Evolutionary conservation across 2,888 invertebrate genomes (phyloP).

Genomic region (Acanthosepion esculentum): DNA sequence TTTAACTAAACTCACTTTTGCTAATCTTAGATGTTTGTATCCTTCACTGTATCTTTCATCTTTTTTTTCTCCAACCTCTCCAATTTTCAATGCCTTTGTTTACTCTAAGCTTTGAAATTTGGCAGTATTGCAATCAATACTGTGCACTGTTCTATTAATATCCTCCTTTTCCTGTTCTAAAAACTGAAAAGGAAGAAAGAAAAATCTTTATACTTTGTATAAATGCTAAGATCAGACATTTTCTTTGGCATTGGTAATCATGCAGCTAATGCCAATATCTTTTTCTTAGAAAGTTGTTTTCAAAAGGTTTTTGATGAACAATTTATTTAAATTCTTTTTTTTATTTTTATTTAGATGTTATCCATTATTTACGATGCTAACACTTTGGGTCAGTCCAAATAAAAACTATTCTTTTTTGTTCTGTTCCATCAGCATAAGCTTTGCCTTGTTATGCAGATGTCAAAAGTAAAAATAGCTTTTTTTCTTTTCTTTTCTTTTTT

Average conservation of each 20-base stretch:
- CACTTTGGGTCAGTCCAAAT: background rate
- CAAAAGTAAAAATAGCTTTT: background rate
- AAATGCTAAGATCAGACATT: constrained; percentile 33
- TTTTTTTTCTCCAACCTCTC: background rate
- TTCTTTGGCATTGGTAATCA: constrained; percentile 33
- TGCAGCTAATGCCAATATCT: background rate
- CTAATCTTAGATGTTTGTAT: background rate
- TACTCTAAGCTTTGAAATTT: constrained; percentile 33
- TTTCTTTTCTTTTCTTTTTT: background rate
- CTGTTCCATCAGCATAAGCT: background rate
- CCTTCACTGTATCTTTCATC: background rate
- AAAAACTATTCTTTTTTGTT: background rate
- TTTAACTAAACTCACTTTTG: no score
- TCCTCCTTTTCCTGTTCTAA: background rate
- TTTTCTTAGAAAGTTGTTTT: background rate
- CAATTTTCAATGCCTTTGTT: constrained; percentile 2
- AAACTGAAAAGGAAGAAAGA: background rate
- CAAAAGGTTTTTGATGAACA: constrained; percentile 24
- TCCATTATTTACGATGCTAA: background rate
- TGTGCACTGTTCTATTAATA: background rate
- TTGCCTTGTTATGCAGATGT: background rate
- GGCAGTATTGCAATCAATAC: constrained; percentile 6
- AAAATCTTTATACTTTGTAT: background rate
- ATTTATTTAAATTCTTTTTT: background rate
- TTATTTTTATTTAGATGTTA: background rate